phyloP scores from a whole-genome alignment of 30 jellyfish, hydroid and myxozoan genomes.

The Cassiopea xamachana region DNA sequence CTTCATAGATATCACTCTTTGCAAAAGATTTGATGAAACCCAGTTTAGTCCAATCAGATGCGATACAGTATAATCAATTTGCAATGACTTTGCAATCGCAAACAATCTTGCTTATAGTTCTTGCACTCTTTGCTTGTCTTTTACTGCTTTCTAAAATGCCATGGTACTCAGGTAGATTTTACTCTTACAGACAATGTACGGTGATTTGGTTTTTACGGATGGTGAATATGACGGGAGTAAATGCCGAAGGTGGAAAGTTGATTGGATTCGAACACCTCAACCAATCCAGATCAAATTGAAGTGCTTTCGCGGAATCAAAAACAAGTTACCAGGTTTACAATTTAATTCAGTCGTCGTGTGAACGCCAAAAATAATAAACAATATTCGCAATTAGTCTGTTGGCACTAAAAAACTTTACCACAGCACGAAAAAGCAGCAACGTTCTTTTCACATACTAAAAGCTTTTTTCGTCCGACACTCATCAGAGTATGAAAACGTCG shows the following conservation, averaged over 20 bases:
- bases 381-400: too few species aligned
- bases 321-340: conserved; percentile 90
- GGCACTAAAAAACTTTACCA: too few species aligned
- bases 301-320: conserved; percentile 90
- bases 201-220: conserved; percentile 93
- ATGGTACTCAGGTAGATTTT: not conserved
- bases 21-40: too few species aligned
- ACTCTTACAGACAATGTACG: conserved; percentile 85
- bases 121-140: not conserved
- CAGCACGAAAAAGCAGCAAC: too few species aligned
- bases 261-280: conserved; percentile 97
- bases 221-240: conserved; percentile 97
- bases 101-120: not conserved
- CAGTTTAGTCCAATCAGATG: too few species aligned
- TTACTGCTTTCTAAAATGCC: not conserved
- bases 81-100: not conserved
- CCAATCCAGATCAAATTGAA: conserved; percentile 89
- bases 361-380: too few species aligned
- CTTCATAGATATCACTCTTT: too few species aligned
- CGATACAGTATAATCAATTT: not conserved
- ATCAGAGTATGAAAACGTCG: too few species aligned
- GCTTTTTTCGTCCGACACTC: too few species aligned
- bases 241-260: conserved; percentile 97
- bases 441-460: too few species aligned
- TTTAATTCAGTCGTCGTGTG: too few species aligned